Percentiles rank a stretch among this genome's conserved stretches.
These are phyloP conservation scores for Salvelinus fontinalis DNA, from an alignment of 2,113 vertebrate genomes.

Conservation along the genomic window DNA sequence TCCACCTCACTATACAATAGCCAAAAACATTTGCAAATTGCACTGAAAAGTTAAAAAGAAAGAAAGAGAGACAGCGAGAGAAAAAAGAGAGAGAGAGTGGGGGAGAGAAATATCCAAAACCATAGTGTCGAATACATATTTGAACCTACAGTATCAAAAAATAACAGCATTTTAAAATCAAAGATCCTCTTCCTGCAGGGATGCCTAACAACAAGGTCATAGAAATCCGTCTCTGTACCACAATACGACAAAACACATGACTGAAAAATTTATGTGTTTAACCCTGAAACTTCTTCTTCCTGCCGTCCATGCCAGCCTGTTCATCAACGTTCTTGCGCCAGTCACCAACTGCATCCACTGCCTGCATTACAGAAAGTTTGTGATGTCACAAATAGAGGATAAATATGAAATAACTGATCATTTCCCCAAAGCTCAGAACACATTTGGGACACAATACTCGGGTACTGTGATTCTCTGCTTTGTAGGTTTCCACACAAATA, in stretches of 20 bases:
- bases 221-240: not conserved
- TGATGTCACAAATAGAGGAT: not conserved
- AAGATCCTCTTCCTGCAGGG: not conserved
- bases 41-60: not conserved
- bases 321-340: slow-evolving; percentile 98
- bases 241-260: not conserved
- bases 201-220: not conserved
- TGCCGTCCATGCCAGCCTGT: slow-evolving; percentile 94
- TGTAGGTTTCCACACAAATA: not conserved
- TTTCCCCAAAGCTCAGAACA: not conserved
- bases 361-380: not conserved
- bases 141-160: not conserved
- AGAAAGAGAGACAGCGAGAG: no score
- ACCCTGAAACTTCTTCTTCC: slow-evolving; percentile 95
- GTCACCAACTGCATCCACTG: slow-evolving; percentile 84
- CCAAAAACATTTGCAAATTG: not conserved
- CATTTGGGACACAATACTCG: not conserved
- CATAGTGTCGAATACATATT: not conserved
- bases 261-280: not conserved
- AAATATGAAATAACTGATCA: not conserved
- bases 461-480: not conserved
- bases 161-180: not conserved
- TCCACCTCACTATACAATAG: not conserved
- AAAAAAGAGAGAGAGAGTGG: no score
- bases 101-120: not conserved